Percentiles rank a stretch among this genome's conserved stretches.
Evolutionary conservation across 2,113 vertebrate species (phyloP).

Genomic region (Sinocyclocheilus rhinocerous): DNA sequence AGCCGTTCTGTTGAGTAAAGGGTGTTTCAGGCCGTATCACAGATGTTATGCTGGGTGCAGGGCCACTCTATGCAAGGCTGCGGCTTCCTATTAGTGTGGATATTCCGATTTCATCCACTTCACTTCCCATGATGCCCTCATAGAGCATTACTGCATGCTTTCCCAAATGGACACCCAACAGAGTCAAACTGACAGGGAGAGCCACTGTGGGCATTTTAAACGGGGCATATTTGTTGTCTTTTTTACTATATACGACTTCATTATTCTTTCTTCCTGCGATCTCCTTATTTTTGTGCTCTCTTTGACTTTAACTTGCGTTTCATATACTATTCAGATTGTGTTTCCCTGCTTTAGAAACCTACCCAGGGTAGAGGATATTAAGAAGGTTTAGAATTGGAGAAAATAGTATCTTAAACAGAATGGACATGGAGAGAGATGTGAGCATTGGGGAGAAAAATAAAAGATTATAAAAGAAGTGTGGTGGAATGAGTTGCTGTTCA

Average conservation of each 20-base stretch:
- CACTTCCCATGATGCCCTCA: constrained; percentile 45
- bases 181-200: background rate
- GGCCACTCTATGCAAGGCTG: constrained; percentile 43
- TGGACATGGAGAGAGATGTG: too few species aligned
- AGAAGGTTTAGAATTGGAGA: too few species aligned
- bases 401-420: too few species aligned
- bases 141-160: background rate
- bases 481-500: too few species aligned
- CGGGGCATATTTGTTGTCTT: too few species aligned
- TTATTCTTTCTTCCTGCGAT: background rate
- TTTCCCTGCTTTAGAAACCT: too few species aligned
- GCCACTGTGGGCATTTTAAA: background rate
- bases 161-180: background rate
- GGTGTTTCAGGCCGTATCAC: constrained; percentile 64
- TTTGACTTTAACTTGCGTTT: background rate
- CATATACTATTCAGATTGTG: background rate
- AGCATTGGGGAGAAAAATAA: too few species aligned
- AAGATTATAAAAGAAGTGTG: too few species aligned
- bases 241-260: background rate
- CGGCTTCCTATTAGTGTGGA: constrained; percentile 70
- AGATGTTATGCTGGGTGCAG: constrained; percentile 54
- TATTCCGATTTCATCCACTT: constrained; percentile 66
- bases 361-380: too few species aligned
- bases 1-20: constrained; percentile 65
- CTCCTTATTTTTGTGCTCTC: background rate